Evolutionary conservation across 2,888 invertebrate genomes (phyloP).

Genomic region (Agriopis aurantiaria): DNA sequence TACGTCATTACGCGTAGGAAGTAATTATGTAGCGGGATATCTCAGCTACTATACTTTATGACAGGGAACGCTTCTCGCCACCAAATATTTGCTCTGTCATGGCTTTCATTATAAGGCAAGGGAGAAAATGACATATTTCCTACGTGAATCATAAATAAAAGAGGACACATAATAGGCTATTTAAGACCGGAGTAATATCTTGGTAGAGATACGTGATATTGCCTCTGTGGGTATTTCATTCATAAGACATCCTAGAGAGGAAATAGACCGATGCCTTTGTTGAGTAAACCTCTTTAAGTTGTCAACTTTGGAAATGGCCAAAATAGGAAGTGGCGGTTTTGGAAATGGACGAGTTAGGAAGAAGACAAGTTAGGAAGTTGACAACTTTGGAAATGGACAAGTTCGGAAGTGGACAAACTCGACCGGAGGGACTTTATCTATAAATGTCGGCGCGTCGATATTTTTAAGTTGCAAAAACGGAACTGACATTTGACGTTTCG

Average conservation of each 20-base stretch:
- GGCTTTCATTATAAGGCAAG: slow-evolving; percentile 26
- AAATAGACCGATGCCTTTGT: background rate
- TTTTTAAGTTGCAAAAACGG: no score
- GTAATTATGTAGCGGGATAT: background rate
- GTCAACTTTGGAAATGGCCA: no score
- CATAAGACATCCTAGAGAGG: background rate
- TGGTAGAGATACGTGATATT: slow-evolving; percentile 20
- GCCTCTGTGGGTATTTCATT: background rate
- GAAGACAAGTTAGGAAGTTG: no score
- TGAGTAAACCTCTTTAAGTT: background rate
- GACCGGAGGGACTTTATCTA: no score
- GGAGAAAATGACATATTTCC: slow-evolving; percentile 29
- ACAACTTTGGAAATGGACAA: no score
- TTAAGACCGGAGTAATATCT: slow-evolving; percentile 27
- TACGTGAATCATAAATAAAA: slow-evolving; percentile 28
- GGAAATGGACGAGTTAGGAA: no score
- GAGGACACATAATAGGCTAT: slow-evolving; percentile 23
- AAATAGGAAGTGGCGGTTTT: no score
- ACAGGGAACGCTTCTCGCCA: background rate
- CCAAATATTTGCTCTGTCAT: slow-evolving; percentile 29
- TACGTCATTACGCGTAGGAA: background rate
- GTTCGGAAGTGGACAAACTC: no score
- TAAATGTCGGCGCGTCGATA: no score
- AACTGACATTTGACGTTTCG: no score
- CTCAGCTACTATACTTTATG: background rate